Conservation (phyloP, 2,888 invertebrate genomes). For the Endomychus coccineus region DNA sequence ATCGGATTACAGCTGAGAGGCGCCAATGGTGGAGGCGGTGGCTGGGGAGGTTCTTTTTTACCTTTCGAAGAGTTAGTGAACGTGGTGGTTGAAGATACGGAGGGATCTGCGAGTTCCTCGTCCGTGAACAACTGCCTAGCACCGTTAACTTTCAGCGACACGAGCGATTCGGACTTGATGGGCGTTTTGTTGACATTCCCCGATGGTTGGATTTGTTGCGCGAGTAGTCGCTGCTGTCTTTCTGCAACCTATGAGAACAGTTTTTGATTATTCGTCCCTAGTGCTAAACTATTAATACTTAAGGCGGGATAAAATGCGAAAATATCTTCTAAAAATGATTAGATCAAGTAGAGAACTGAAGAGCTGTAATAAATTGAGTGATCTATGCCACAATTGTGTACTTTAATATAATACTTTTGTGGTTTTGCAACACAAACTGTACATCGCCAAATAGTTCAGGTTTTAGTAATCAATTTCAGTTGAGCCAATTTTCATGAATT, state of each 20-base stretch:
- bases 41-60: constrained; percentile 43
- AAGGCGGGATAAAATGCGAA: too few relatives aligned
- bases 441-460: too few relatives aligned
- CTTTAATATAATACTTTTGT: too few relatives aligned
- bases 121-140: constrained; percentile 39
- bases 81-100: constrained; percentile 39
- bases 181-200: constrained; percentile 31
- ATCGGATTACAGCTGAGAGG: constrained; percentile 37
- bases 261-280: too few relatives aligned
- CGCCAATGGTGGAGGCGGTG: constrained; percentile 47
- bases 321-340: too few relatives aligned
- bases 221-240: constrained; percentile 52
- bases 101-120: constrained; percentile 39
- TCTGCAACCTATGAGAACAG: constrained; percentile 54
- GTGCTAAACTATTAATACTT: too few relatives aligned
- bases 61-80: constrained; percentile 35
- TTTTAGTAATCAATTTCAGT: too few relatives aligned
- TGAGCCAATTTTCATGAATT: too few relatives aligned
- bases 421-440: too few relatives aligned
- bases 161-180: constrained; percentile 36
- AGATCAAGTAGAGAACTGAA: too few relatives aligned
- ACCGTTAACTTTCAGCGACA: constrained; percentile 40
- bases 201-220: constrained; percentile 45
- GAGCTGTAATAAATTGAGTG: too few relatives aligned
- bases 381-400: too few relatives aligned